Percentiles rank a stretch among this genome's conserved stretches.
phyloP scores from a whole-genome alignment of 2,888 invertebrate species.

The Noctua fimbriata region DNA sequence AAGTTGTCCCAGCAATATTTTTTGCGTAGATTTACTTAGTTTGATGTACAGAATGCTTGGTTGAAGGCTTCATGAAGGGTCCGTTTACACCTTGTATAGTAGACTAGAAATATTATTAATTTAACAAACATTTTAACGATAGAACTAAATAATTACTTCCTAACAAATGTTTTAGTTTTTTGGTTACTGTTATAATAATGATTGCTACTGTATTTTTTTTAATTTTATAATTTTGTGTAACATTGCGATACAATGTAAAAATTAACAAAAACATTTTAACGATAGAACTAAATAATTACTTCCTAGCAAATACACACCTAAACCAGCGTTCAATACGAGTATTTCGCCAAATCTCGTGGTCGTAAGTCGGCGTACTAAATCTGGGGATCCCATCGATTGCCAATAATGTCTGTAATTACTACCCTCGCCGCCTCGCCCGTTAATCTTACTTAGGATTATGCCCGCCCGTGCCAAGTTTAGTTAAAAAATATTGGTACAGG shows the following conservation, averaged over 20 bases:
- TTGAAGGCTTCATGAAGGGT: no score
- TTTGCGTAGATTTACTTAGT: no score
- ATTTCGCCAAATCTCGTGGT: conserved; percentile 64
- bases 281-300: conserved; percentile 1
- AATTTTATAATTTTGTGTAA: no score
- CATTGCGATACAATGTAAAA: no score
- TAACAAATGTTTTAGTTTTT: no score
- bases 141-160: neutral
- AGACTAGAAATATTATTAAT: neutral
- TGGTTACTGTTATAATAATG: no score
- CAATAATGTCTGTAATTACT: conserved; percentile 88
- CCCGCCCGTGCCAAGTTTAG: conserved; percentile 79
- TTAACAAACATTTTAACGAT: neutral
- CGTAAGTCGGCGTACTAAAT: conserved; percentile 79
- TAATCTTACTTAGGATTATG: conserved; percentile 71
- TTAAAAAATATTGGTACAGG: conserved; percentile 79
- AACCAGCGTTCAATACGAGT: conserved; percentile 28
- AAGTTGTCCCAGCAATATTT: no score
- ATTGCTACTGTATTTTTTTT: no score
- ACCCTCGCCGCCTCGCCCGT: conserved; percentile 79
- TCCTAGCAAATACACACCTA: conserved; percentile 28
- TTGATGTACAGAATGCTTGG: no score
- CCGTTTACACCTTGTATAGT: no score
- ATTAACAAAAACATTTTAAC: neutral
- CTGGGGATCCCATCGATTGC: conserved; percentile 84